phyloP scores from a whole-genome alignment of 2,888 invertebrate species.

The Thymelicus lineola region DNA sequence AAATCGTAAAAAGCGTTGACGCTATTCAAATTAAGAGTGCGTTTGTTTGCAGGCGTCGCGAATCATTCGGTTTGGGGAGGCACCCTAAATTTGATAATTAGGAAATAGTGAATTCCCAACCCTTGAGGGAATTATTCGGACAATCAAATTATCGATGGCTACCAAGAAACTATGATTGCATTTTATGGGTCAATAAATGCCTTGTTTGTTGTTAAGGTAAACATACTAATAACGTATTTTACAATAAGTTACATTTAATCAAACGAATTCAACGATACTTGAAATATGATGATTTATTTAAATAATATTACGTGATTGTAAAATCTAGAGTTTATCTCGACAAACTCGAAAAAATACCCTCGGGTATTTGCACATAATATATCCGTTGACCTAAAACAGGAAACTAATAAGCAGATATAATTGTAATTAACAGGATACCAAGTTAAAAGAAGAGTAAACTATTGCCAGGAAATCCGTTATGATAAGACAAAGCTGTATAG shows the following conservation, averaged over 20 bases:
- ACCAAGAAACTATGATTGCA: slow-evolving; percentile 63
- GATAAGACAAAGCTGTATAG: slow-evolving; percentile 23
- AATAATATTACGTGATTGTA: too few relatives aligned
- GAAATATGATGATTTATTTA: too few relatives aligned
- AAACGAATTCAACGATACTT: too few relatives aligned
- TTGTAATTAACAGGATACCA: slow-evolving; percentile 16
- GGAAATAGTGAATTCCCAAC: slow-evolving; percentile 82
- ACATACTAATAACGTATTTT: too few relatives aligned
- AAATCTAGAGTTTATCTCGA: too few relatives aligned
- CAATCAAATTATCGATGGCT: slow-evolving; percentile 56
- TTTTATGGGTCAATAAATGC: slow-evolving; percentile 54
- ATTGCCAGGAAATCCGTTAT: slow-evolving; percentile 30
- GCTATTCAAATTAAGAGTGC: slow-evolving; percentile 28
- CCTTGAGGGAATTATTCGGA: slow-evolving; percentile 63
- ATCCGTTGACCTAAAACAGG: slow-evolving; percentile 38
- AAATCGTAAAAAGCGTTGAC: slow-evolving; percentile 24
- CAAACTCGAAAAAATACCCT: too few relatives aligned
- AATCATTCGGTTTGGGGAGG: slow-evolving; percentile 30
- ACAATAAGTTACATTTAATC: too few relatives aligned
- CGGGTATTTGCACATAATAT: neutral
- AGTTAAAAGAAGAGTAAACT: slow-evolving; percentile 20
- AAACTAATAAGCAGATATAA: slow-evolving; percentile 22
- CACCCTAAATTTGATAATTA: slow-evolving; percentile 70
- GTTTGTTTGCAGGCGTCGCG: slow-evolving; percentile 30
- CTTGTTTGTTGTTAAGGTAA: too few relatives aligned